Evolutionary conservation across 2,113 vertebrate genomes (phyloP), one percentile per base, ranked within the genome.

Genomic region (Pagrus major): DNA sequence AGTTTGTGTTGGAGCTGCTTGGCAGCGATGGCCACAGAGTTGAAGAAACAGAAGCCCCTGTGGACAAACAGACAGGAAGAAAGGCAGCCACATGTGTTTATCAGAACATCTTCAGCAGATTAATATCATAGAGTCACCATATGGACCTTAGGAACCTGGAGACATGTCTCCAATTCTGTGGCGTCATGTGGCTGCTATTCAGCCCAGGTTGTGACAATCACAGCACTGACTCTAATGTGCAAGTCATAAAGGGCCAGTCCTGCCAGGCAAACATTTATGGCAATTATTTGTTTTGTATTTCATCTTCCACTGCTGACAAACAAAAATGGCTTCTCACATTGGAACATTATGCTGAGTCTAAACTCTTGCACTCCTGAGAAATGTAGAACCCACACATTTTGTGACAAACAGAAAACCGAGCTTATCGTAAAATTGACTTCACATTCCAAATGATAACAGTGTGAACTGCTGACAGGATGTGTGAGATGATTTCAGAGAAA

Each of bases 41-140:
- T 99, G 80, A 98, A 98, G 93, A 97, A 98, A 89, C 97, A 98
- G 88, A 96, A 97, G 20, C 95, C 96, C 96, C 97, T 99, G 89
- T 61, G 86, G 88, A 93, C 80, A 89, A 83, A 92, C 69, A 91
- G 39, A 84, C 52, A 87, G 72, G 85, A 78, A 80, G 70, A 85
- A 68, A 84, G 78, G 60, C 71, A 77, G 87, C 69, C 86, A 89
- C 71, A 87, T 90, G 79, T 93, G 76, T 83, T 90, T 64, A 86
- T 84, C 42, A 73, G 75, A 60, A 89, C 88, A 84, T 79, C 75
- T 81, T 82, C 54, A 76, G 63, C 31, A 81, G 75, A 91, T 80
- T 75, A 76, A 76, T 83, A 85, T 84, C 71, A 86, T 20, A 84
- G 35, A 85, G 75, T 66, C 59, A 44, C 87, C 88, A 81, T 55